Conservation (phyloP, 2,113 vertebrate genomes). For the Patagioenas fasciata region DNA sequence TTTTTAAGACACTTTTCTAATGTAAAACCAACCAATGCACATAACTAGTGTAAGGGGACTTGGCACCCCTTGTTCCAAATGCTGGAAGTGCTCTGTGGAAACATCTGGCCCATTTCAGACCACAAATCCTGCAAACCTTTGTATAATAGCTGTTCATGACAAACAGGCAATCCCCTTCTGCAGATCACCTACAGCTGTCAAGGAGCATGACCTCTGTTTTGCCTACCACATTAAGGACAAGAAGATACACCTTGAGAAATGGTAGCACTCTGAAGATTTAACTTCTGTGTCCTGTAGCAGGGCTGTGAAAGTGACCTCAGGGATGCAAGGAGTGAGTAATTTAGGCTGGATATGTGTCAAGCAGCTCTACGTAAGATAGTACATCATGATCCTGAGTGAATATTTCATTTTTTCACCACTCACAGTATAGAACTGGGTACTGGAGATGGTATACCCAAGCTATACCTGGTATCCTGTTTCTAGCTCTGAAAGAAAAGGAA, state of each 20-base stretch:
- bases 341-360: background rate
- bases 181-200: background rate
- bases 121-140: background rate
- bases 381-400: background rate
- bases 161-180: background rate
- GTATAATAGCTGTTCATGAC: background rate
- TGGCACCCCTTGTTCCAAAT: background rate
- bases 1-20: background rate
- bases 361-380: background rate
- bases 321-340: background rate
- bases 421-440: background rate
- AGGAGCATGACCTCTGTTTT: background rate
- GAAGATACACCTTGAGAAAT: background rate
- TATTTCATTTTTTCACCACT: background rate
- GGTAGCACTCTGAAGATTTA: background rate
- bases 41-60: background rate
- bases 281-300: background rate
- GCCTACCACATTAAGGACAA: background rate
- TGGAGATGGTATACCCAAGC: background rate
- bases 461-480: background rate
- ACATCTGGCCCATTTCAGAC: background rate
- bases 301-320: background rate
- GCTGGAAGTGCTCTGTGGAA: background rate
- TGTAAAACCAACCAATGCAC: background rate
- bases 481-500: background rate